Conservation (phyloP, 2,113 vertebrate species). For the Syrmaticus mikado region DNA sequence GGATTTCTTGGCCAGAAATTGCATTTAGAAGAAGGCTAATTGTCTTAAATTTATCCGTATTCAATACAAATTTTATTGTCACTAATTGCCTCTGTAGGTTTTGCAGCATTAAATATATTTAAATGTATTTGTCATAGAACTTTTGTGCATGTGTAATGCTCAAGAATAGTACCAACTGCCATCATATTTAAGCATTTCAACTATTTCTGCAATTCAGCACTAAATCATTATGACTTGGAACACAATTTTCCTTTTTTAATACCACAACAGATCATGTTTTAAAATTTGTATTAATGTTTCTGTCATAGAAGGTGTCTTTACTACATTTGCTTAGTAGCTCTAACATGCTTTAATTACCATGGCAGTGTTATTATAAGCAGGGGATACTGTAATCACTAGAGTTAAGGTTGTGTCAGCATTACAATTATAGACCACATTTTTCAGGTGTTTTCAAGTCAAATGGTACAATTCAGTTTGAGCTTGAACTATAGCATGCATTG, state of each 20-base stretch:
- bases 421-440: background rate
- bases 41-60: conserved; percentile 86
- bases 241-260: conserved; percentile 58
- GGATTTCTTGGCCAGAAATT: conserved; percentile 84
- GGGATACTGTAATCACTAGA: background rate
- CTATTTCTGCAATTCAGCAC: conserved; percentile 60
- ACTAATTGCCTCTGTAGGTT: conserved; percentile 82
- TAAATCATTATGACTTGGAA: conserved; percentile 63
- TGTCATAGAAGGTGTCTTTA: background rate
- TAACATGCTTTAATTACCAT: conserved; percentile 44
- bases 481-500: background rate
- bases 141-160: conserved; percentile 26
- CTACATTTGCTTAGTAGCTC: conserved; percentile 23
- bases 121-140: conserved; percentile 73
- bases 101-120: conserved; percentile 74
- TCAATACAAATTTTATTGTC: conserved; percentile 85
- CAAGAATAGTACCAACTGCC: conserved; percentile 12
- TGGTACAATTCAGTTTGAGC: background rate
- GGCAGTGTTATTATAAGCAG: background rate
- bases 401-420: background rate
- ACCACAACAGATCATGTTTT: conserved; percentile 28
- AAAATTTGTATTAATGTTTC: conserved; percentile 30
- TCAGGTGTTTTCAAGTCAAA: conserved; percentile 33
- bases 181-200: conserved; percentile 46
- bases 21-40: conserved; percentile 83